Percentiles rank a stretch among this genome's conserved stretches.
These are phyloP conservation scores for Leptinotarsa lineolata DNA, from an alignment of 1,140 invertebrate genomes.

Conservation along the genomic window DNA sequence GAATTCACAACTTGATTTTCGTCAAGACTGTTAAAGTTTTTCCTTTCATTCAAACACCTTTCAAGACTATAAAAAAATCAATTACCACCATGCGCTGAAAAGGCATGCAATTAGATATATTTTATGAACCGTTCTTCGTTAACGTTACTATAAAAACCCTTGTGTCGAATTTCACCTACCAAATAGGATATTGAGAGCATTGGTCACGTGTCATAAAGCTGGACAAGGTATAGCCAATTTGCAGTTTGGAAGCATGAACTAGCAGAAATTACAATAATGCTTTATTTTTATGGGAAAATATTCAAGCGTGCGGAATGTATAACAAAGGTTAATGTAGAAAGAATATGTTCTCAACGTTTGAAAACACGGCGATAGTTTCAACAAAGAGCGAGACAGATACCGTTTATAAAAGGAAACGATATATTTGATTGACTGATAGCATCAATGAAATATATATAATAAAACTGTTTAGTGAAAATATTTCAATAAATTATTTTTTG, in stretches of 20 bases:
- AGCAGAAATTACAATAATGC: neutral
- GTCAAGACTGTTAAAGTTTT: neutral
- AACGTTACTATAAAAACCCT: neutral
- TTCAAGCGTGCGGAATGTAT: too few species aligned
- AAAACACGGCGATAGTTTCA: too few species aligned
- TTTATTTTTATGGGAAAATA: neutral
- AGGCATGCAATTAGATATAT: neutral
- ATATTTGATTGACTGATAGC: too few species aligned
- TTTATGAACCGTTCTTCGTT: neutral
- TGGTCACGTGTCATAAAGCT: slow-evolving; percentile 16
- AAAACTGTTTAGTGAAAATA: too few species aligned
- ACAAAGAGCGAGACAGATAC: too few species aligned
- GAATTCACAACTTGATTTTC: neutral
- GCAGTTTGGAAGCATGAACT: slow-evolving; percentile 1
- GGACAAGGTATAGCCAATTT: slow-evolving; percentile 13
- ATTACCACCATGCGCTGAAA: neutral
- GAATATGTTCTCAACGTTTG: too few species aligned
- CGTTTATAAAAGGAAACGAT: too few species aligned
- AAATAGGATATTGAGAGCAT: neutral
- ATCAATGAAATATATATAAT: too few species aligned
- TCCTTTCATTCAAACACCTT: neutral
- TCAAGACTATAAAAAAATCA: neutral
- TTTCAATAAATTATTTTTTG: too few species aligned
- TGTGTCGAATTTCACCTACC: neutral
- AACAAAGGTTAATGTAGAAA: too few species aligned